These are phyloP conservation scores for Neodiprion fabricii DNA, from an alignment of 1,140 invertebrate species.

Conservation along the genomic window DNA sequence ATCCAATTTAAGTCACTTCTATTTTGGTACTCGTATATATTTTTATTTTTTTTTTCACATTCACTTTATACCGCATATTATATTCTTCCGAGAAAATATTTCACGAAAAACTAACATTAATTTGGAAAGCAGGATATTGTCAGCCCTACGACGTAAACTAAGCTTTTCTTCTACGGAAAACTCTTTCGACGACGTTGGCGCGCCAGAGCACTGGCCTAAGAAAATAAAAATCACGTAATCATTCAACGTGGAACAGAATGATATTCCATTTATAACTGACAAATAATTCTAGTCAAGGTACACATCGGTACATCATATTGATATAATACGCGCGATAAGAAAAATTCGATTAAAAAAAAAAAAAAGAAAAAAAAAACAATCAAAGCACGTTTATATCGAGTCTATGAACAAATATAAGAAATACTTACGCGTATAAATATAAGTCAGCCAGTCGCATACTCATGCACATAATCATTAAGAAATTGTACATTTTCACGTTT, in stretches of 20 bases:
- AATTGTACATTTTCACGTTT: background rate
- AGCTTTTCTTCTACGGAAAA: background rate
- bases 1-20: background rate
- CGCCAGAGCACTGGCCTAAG: background rate
- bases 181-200: background rate
- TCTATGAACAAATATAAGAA: background rate
- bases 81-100: too few relatives aligned
- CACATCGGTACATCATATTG: background rate
- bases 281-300: constrained; percentile 1
- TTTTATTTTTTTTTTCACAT: background rate
- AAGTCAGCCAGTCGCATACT: background rate
- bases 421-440: background rate
- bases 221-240: background rate
- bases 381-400: background rate
- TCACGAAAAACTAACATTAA: too few relatives aligned
- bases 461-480: constrained; percentile 1
- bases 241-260: background rate
- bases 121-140: background rate
- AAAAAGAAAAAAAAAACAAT: background rate
- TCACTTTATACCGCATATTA: background rate
- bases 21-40: background rate
- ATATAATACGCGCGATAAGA: background rate
- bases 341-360: background rate
- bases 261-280: background rate
- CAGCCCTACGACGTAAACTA: background rate